Evolutionary conservation across 2,113 vertebrate species (phyloP), one percentile per base, ranked within the genome.

Genomic region (Microcebus ravelobensis): DNA sequence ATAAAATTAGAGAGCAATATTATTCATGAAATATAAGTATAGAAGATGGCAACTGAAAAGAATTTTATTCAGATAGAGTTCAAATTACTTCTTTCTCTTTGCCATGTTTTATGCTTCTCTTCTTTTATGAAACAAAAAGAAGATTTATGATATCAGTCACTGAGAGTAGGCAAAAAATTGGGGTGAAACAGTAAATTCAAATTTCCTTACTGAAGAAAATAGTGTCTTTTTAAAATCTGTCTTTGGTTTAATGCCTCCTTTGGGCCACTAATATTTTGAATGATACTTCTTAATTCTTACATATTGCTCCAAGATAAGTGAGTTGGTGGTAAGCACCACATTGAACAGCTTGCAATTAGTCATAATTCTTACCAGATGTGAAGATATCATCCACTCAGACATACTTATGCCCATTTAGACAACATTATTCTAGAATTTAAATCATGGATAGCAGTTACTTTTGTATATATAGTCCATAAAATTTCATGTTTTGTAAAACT

Each of bases 291-390:
- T 18, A 17, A 52, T 79, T 95, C 42, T 91, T 79, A 50, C 36
- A 67, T 57, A 70, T 79, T 88, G 45, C 77, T 93, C 45, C 71
- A 81, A 81, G 36, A 88, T 80, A 71, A 77, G 36, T 93, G 77
- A 96, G 86, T 89, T 71, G 73, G 65, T 96, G 95, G 80, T 65
- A 74, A 61, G 67, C 5, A 42, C 39, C 73, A 85, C n/a, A 61
- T 11, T 61, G 82, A 94, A 82, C 73, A 97, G 90, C 91, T 95
- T 96, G 77, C 21, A 50, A 0, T 97, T 93, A 96, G 94, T 97
- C 90, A 94, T 91, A 67, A 74, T 42, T 97, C 55, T 88, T 92
- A 52, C 77, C 94, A 93, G 92, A 95, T 93, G 68, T 97, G 73
- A 91, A 48, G 25, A 71, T 57, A 77, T 73, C 82, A 67, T 89